Conservation (phyloP, 2,113 vertebrate species). For the Henicopernis longicauda region DNA sequence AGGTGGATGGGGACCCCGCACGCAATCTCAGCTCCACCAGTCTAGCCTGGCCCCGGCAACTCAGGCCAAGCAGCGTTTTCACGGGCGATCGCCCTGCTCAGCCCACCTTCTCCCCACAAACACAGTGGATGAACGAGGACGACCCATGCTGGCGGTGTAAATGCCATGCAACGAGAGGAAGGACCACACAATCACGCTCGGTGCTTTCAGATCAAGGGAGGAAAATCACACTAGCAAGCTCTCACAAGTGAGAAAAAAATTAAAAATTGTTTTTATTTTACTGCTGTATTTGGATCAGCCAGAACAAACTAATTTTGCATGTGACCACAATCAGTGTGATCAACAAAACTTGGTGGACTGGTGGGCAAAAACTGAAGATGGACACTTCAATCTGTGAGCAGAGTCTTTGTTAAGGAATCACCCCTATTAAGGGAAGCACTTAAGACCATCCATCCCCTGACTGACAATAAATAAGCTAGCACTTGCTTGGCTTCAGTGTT, state of each 20-base stretch:
- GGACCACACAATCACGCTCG: accelerated
- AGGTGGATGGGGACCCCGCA: neutral
- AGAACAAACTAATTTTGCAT: neutral
- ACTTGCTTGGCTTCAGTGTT: slow-evolving; percentile 26
- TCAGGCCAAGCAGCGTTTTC: neutral
- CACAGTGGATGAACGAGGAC: neutral
- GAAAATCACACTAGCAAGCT: neutral
- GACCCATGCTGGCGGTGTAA: neutral
- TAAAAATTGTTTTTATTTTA: neutral
- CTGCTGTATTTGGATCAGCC: neutral
- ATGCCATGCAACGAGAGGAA: neutral
- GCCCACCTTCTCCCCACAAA: neutral
- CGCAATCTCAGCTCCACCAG: accelerated
- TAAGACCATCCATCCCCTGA: slow-evolving; percentile 2
- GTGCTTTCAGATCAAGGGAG: neutral
- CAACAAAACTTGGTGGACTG: neutral
- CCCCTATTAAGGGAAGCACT: slow-evolving; percentile 6
- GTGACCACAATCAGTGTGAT: neutral
- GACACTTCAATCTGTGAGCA: neutral
- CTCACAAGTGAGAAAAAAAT: neutral
- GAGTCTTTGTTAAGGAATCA: neutral
- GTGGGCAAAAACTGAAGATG: neutral
- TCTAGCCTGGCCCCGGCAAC: accelerated
- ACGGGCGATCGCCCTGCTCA: accelerated
- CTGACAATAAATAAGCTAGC: slow-evolving; percentile 51